A percentile compares a stretch with the other conserved stretches of the same genome.
phyloP scores from a whole-genome alignment of 37 sponge, comb jelly and placozoan genomes.

The Mnemiopsis leidyi region DNA sequence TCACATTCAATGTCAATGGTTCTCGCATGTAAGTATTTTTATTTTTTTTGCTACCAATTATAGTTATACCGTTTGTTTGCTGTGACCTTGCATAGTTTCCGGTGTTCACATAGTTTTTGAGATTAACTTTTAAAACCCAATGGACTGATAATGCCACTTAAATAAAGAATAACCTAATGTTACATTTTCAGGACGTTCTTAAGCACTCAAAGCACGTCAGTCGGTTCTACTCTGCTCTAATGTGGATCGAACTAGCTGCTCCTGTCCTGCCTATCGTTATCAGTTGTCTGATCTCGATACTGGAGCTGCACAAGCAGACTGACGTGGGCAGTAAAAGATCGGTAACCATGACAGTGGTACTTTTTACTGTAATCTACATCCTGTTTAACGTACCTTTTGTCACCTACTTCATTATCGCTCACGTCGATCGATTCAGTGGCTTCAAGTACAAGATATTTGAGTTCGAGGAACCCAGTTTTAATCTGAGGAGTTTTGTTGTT shows the following conservation, averaged over 20 bases:
- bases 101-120: no score
- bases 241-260: not conserved
- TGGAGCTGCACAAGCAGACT: slow-evolving; percentile 2
- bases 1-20: slow-evolving; percentile 28
- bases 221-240: not conserved
- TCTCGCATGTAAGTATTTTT: not conserved
- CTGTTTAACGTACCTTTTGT: not conserved
- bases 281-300: not conserved
- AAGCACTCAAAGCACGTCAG: not conserved
- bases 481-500: not conserved
- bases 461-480: not conserved
- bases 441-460: not conserved
- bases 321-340: not conserved
- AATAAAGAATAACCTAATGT: no score
- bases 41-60: not conserved
- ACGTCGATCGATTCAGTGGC: not conserved
- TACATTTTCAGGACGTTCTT: not conserved
- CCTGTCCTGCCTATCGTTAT: not conserved
- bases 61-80: not conserved
- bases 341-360: not conserved
- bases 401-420: not conserved
- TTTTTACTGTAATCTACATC: not conserved
- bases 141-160: no score
- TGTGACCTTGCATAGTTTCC: no score
- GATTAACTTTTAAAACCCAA: no score